These are phyloP conservation scores for Nebria salina DNA, from an alignment of 2,888 invertebrate species.

Conservation along the genomic window DNA sequence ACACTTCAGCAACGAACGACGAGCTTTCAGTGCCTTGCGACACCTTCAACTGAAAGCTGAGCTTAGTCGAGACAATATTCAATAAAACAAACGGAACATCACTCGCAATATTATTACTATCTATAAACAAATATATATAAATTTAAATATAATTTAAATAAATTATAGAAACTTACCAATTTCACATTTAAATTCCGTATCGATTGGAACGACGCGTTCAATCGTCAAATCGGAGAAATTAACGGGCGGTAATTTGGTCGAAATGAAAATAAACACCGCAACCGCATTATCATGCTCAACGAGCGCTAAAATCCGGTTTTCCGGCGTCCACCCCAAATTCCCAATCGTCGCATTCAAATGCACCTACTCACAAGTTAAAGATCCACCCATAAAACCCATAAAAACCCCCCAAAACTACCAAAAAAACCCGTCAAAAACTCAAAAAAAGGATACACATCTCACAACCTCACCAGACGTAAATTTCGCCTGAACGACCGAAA, in stretches of 20 bases:
- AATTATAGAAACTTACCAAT: slow-evolving; percentile 64
- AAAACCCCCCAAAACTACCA: background rate
- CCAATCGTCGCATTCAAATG: slow-evolving; percentile 60
- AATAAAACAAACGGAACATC: slow-evolving; percentile 66
- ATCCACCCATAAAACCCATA: background rate
- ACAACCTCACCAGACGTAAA: slow-evolving; percentile 68
- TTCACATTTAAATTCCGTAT: slow-evolving; percentile 81
- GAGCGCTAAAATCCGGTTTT: slow-evolving; percentile 68
- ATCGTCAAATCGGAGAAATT: slow-evolving; percentile 81
- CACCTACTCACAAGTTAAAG: slow-evolving; percentile 53
- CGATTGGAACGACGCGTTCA: slow-evolving; percentile 83
- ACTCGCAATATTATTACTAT: slow-evolving; percentile 64
- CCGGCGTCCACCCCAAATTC: slow-evolving; percentile 64
- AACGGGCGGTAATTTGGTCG: slow-evolving; percentile 73
- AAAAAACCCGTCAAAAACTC: too few species aligned
- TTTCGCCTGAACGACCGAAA: slow-evolving; percentile 67
- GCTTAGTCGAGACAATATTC: slow-evolving; percentile 65
- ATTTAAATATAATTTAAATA: slow-evolving; percentile 9
- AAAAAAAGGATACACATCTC: slow-evolving; percentile 68
- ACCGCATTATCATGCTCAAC: slow-evolving; percentile 67
- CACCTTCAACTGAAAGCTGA: slow-evolving; percentile 66
- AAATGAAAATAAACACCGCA: slow-evolving; percentile 68
- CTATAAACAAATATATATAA: slow-evolving; percentile 54
- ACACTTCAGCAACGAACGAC: slow-evolving; percentile 78
- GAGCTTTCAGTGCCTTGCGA: slow-evolving; percentile 71